Conservation (phyloP, 2,888 invertebrate genomes). For the Mamestra brassicae region DNA sequence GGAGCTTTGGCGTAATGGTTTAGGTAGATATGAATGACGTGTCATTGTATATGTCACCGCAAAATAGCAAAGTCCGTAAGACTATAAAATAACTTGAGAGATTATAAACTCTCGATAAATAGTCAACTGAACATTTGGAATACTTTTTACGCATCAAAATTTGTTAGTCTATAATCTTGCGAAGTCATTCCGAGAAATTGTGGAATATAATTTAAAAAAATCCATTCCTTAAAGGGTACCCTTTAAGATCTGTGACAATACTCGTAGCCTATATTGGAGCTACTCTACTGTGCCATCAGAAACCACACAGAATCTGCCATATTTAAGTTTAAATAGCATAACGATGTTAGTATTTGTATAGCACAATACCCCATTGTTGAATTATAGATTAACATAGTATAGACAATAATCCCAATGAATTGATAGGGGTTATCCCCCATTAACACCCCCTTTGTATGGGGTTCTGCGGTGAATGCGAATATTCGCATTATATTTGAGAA, state of each 20-base stretch:
- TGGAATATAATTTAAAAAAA: too few relatives aligned
- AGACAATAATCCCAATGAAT: slow-evolving; percentile 58
- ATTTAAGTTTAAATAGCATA: slow-evolving; percentile 16
- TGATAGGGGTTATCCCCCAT: slow-evolving; percentile 57
- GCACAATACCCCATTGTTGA: slow-evolving; percentile 25
- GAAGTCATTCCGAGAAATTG: too few relatives aligned
- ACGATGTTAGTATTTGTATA: neutral
- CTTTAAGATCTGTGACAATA: too few relatives aligned
- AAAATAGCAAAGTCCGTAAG: too few relatives aligned
- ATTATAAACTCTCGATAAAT: too few relatives aligned
- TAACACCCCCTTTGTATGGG: slow-evolving; percentile 53
- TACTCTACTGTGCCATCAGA: neutral
- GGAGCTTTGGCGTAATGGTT: neutral
- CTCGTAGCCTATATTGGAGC: too few relatives aligned
- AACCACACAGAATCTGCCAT: neutral
- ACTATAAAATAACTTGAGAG: too few relatives aligned
- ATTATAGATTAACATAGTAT: slow-evolving; percentile 18
- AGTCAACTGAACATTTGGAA: too few relatives aligned
- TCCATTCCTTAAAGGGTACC: too few relatives aligned
- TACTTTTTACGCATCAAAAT: too few relatives aligned
- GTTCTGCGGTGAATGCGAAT: slow-evolving; percentile 45
- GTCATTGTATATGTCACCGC: neutral
- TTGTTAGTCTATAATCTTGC: too few relatives aligned
- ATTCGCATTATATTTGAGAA: slow-evolving; percentile 30
- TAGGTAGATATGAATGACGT: neutral